Conservation (phyloP, 2,113 vertebrate species). For the Campylorhamphus procurvoides region DNA sequence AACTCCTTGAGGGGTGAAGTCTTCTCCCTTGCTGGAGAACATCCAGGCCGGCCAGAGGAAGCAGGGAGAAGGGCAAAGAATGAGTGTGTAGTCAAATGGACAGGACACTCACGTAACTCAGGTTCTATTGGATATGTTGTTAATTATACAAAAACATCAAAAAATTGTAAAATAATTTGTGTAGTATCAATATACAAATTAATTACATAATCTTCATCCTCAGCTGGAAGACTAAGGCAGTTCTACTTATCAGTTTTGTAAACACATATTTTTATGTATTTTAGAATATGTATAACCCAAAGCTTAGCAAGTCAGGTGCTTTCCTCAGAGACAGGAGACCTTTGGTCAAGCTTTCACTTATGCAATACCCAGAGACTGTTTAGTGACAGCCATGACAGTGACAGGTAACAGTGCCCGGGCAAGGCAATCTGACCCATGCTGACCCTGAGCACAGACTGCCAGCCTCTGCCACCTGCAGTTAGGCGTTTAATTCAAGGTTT, state of each 20-base stretch:
- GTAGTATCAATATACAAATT: not conserved
- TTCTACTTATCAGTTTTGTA: not conserved
- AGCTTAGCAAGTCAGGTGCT: fast-evolving
- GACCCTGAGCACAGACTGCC: not conserved
- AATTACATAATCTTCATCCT: not conserved
- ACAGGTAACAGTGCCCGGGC: not conserved
- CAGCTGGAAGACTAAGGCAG: not conserved
- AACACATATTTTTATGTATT: not conserved
- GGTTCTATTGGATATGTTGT: not conserved
- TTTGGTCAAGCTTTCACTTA: not conserved
- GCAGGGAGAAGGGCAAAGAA: not conserved
- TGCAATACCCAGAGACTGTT: not conserved
- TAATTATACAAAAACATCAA: not conserved
- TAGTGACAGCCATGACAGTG: not conserved
- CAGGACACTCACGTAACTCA: not conserved
- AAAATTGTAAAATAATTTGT: not conserved
- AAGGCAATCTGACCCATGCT: not conserved
- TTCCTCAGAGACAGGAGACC: not conserved
- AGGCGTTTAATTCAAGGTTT: not conserved
- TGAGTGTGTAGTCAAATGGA: not conserved
- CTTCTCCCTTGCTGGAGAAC: not conserved
- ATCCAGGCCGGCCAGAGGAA: not conserved
- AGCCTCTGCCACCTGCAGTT: not conserved
- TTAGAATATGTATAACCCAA: not conserved
- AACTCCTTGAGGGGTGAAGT: not conserved